A percentile compares a stretch with the other conserved stretches of the same genome.
These are phyloP conservation scores for Ferrisia virgata DNA, from an alignment of 2,888 invertebrate genomes.

Conservation along the genomic window DNA sequence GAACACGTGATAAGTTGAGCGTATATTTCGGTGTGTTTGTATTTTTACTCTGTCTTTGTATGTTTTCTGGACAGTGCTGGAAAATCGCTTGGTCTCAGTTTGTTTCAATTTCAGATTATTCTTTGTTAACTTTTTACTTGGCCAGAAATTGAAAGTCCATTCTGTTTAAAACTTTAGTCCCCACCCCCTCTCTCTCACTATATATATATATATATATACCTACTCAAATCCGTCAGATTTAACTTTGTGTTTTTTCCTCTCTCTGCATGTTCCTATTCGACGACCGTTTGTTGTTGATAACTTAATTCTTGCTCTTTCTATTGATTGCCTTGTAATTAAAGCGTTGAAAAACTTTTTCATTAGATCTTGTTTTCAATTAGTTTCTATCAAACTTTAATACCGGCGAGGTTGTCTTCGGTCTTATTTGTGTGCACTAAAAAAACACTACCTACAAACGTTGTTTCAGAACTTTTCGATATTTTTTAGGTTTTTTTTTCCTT, in stretches of 20 bases:
- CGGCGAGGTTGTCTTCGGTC: neutral
- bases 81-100: neutral
- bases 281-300: constrained; percentile 23
- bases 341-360: constrained; percentile 28
- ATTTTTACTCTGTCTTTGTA: neutral
- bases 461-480: constrained; percentile 9
- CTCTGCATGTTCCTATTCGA: neutral
- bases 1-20: neutral
- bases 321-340: constrained; percentile 26
- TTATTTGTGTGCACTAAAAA: neutral
- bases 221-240: constrained; percentile 21
- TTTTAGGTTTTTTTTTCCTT: neutral
- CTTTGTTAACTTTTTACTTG: constrained; percentile 17
- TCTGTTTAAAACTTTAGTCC: neutral
- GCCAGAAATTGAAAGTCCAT: constrained; percentile 23
- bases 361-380: constrained; percentile 30
- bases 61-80: neutral
- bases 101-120: constrained; percentile 28
- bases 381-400: constrained; percentile 16
- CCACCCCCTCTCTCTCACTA: too few relatives aligned
- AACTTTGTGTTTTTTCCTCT: neutral
- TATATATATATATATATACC: too few relatives aligned
- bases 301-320: constrained; percentile 10
- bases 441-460: neutral
- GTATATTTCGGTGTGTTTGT: neutral